phyloP scores from a whole-genome alignment of 2,888 invertebrate species.

The Leistus spinibarbis region DNA sequence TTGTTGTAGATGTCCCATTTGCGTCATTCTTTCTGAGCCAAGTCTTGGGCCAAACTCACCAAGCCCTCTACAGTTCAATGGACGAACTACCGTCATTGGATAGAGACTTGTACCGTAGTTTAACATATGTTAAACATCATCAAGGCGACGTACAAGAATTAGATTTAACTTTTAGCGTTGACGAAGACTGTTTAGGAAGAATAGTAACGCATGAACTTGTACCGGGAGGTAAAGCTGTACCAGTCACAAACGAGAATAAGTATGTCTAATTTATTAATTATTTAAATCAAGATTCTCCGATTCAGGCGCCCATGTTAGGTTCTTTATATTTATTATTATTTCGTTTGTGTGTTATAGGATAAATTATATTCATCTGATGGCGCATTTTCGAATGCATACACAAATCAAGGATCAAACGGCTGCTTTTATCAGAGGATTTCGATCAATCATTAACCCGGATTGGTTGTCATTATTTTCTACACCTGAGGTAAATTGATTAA shows the following conservation, averaged over 20 bases:
- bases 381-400: constrained; percentile 97
- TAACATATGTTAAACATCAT: constrained; percentile 94
- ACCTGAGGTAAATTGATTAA: constrained; percentile 77
- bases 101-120: constrained; percentile 91
- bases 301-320: no score
- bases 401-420: constrained; percentile 97
- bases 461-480: constrained; percentile 95
- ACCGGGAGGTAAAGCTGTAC: constrained; percentile 90
- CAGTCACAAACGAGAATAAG: constrained; percentile 97
- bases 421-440: constrained; percentile 95
- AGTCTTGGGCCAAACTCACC: constrained; percentile 90
- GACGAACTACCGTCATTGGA: constrained; percentile 98
- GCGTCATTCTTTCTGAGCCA: constrained; percentile 98
- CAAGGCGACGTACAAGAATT: constrained; percentile 91
- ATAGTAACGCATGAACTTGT: constrained; percentile 94
- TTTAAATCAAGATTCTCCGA: not conserved
- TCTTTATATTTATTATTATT: not conserved
- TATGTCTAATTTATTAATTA: no score
- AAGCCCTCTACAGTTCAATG: constrained; percentile 93
- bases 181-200: constrained; percentile 93
- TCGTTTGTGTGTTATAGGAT: constrained; percentile 83
- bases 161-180: constrained; percentile 94
- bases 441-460: constrained; percentile 92
- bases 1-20: constrained; percentile 98
- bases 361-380: constrained; percentile 97